Evolutionary conservation across 2,888 invertebrate genomes (phyloP).

Genomic region (Leptogaster cylindrica): DNA sequence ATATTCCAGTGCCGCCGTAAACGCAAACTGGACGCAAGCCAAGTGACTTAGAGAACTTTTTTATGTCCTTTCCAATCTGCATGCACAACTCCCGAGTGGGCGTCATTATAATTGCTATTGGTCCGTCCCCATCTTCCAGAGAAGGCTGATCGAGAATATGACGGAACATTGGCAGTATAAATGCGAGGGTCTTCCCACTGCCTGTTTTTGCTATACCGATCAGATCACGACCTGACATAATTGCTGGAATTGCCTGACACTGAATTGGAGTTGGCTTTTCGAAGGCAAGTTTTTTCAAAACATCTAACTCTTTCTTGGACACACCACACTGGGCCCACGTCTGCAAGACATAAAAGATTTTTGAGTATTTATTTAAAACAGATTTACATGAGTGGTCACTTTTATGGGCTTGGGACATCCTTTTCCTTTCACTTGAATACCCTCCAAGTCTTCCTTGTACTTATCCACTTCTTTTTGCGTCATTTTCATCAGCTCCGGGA

Average conservation of each 20-base stretch:
- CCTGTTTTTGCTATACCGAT: conserved; percentile 99
- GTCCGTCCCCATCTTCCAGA: conserved; percentile 95
- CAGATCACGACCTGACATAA: conserved; percentile 95
- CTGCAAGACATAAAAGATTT: conserved; percentile 50
- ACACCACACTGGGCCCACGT: conserved; percentile 99
- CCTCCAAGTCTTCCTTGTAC: conserved; percentile 89
- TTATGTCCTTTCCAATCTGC: conserved; percentile 98
- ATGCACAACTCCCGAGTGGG: conserved; percentile 98
- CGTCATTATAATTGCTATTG: conserved; percentile 96
- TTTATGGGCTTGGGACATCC: conserved; percentile 95
- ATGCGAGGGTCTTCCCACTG: conserved; percentile 97
- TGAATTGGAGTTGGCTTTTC: conserved; percentile 99
- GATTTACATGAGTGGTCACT: conserved; percentile 51
- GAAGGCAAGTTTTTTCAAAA: conserved; percentile 86
- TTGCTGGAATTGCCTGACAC: conserved; percentile 94
- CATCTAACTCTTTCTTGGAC: conserved; percentile 92
- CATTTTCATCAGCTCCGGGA: conserved; percentile 93
- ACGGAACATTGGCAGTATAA: conserved; percentile 95
- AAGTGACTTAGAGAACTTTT: conserved; percentile 89
- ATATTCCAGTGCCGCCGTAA: conserved; percentile 97
- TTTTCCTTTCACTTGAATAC: conserved; percentile 94
- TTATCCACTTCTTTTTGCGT: conserved; percentile 83
- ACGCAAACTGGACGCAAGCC: conserved; percentile 92
- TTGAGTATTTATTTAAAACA: neutral
- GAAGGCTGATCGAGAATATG: conserved; percentile 94